Evolutionary conservation across 2,888 invertebrate species (phyloP), one percentile per base, ranked within the genome.

Genomic region (Matsumyia berberina): DNA sequence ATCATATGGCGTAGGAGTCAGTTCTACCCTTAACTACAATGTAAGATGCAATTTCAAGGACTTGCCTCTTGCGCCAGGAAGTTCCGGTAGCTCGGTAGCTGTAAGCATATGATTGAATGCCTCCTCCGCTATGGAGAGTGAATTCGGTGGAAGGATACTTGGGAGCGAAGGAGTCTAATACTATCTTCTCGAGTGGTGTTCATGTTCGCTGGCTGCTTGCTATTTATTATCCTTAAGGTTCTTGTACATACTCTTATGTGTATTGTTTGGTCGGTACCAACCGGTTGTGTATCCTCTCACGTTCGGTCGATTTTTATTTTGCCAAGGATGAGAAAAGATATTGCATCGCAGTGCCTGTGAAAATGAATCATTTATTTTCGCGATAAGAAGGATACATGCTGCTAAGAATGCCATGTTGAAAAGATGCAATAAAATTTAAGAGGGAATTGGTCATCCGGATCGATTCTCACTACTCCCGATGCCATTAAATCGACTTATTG

Each of bases 11-110:
- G 44, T 15, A 12, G 57, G 57, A 72, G 81, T 66, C 58, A 77
- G 44, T 39, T 37, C 33, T 15, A 15, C 39, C 51, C 35, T 42
- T 33, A 55, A 57, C 55, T 80, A 69, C 44, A 70, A 53, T 73
- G 58, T 79, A 70, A 70, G 62, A 66, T 82, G 83, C 72, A 83
- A 57, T 79, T 51, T 83, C 60, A 42, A 83, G 62, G 24, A 62
- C 3, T 19, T 0, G 17, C 46, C 11, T 46, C 19, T 53, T 66
- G 24, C 35, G 17, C 12, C 55, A 62, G 72, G 66, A 66, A 53
- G 29, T 67, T 62, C 58, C 60, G 44, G 57, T 72, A 15, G 49
- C 35, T 58, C 15, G 29, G 73, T 60, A 66, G 35, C 9, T 58
- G 53, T 44, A 55, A 60, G 60, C 78, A 83, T 78, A 78, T 78